Conservation (phyloP, 1,140 invertebrate genomes). For the Idris sp. region DNA sequence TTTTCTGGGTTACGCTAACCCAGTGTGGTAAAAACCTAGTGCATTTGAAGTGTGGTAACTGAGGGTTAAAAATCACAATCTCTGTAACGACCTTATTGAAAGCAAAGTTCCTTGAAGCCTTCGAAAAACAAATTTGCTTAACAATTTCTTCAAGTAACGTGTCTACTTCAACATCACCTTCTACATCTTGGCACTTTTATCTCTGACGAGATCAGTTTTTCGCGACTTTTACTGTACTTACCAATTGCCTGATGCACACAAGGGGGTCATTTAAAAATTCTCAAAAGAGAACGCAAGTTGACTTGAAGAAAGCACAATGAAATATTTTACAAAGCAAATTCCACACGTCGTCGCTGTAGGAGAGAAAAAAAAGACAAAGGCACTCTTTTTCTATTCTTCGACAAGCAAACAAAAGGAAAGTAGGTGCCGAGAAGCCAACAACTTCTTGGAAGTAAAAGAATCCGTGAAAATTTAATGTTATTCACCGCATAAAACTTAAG, state of each 20-base stretch:
- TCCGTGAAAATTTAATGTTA: conserved; percentile 11
- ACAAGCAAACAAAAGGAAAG: conserved; percentile 44
- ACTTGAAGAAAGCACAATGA: conserved; percentile 52
- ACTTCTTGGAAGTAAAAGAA: conserved; percentile 34
- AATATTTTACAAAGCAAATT: conserved; percentile 60
- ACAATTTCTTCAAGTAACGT: conserved; percentile 33
- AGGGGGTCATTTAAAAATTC: conserved; percentile 59
- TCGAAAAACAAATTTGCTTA: conserved; percentile 40
- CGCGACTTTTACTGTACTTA: conserved; percentile 37
- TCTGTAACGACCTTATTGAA: too few species aligned
- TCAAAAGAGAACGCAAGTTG: conserved; percentile 52
- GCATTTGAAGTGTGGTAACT: too few species aligned
- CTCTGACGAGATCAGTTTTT: conserved; percentile 46
- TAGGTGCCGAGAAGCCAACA: conserved; percentile 40
- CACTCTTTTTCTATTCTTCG: conserved; percentile 38
- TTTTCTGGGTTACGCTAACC: too few species aligned
- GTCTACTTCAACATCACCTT: conserved; percentile 26
- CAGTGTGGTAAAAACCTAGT: too few species aligned
- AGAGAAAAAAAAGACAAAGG: conserved; percentile 21
- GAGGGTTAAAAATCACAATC: too few species aligned
- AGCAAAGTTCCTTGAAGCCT: conserved; percentile 28
- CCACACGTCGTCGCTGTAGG: conserved; percentile 37
- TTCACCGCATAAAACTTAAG: conserved; percentile 12
- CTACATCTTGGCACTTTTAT: conserved; percentile 36
- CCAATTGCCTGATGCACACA: conserved; percentile 40